Percentiles rank a stretch among this genome's conserved stretches.
These are phyloP conservation scores for Papilio aristodemus DNA, from an alignment of 1,140 invertebrate genomes.

Conservation along the genomic window DNA sequence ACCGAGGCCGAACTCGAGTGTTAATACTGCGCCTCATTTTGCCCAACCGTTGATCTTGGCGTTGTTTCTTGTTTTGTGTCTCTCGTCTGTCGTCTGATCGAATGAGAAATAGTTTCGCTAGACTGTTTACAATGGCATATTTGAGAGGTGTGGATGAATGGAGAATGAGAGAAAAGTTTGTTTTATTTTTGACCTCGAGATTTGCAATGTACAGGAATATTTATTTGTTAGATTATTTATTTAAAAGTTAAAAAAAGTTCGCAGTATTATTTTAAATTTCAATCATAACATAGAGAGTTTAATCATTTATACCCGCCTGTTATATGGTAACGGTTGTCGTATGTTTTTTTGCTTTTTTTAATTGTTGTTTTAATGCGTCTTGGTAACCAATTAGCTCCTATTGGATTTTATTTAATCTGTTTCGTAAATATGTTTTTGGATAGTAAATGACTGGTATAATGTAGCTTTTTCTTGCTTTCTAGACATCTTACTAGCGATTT, in stretches of 20 bases:
- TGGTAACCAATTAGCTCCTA: conserved; percentile 24
- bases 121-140: not conserved
- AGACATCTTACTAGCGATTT: not conserved
- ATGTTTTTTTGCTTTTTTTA: conserved; percentile 11
- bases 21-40: conserved; percentile 45
- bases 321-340: not conserved
- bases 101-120: conserved; percentile 9
- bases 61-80: not conserved
- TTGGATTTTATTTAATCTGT: conserved; percentile 13
- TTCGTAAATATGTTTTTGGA: conserved; percentile 23
- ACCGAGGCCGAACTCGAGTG: conserved; percentile 51
- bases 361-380: conserved; percentile 22
- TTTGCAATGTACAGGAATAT: no score
- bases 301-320: not conserved
- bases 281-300: not conserved
- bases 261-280: no score
- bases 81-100: not conserved
- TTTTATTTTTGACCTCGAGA: no score
- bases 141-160: not conserved
- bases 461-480: conserved; percentile 6
- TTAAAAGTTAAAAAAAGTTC: no score
- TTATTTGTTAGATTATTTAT: no score
- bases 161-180: not conserved
- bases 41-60: conserved; percentile 44
- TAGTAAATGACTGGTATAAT: not conserved